Evolutionary conservation across 2,113 vertebrate species (phyloP), one percentile per base, ranked within the genome.

Genomic region (Lampris incognitus): DNA sequence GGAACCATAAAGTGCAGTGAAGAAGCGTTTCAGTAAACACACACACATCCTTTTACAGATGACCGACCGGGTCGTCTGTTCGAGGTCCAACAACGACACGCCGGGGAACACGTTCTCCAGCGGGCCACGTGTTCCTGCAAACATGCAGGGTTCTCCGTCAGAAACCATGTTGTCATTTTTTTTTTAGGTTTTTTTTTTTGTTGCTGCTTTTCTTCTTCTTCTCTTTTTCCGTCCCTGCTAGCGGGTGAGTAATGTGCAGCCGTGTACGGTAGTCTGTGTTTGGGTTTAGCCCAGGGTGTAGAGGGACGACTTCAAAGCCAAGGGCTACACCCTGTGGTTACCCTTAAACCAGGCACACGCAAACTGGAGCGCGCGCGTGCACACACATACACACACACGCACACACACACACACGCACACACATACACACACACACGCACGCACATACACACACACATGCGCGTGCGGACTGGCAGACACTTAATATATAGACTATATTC

Each of bases 241-340:
- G 36, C 37, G 9, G 37, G 5, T 42, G 50, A 69, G 72, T 84
- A 66, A 80, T 87, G 41, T 39, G 62, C 62, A 70, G 40, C 65
- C 50, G 44, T 48, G 60, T 84, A 84, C 84, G 64, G 87, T 81
- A 85, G 89, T 74, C 70, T 77, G 85, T 76, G 84, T 89, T 87
- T 79, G 81, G 79, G 83, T 73, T 78, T 76, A 82, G 73, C 66
- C n/a, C 77, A 68, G 79, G 72, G 79, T 88, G 82, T 71, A 58
- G 24, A 24, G 71, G 49, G 80, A 76, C 0, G 65, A 76, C 85
- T 88, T 92, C 86, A 91, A 91, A 89, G 79, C 61, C 75, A 65
- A 52, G 44, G 66, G 79, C 79, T 87, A 87, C 89, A 90, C 90
- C 92, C 92, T 89, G 85, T 90, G 88, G 88, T 92, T 87, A 79